Percentiles rank a stretch among this genome's conserved stretches.
Conservation (phyloP, 2,888 invertebrate species). For the Cryptus viduatorius region DNA sequence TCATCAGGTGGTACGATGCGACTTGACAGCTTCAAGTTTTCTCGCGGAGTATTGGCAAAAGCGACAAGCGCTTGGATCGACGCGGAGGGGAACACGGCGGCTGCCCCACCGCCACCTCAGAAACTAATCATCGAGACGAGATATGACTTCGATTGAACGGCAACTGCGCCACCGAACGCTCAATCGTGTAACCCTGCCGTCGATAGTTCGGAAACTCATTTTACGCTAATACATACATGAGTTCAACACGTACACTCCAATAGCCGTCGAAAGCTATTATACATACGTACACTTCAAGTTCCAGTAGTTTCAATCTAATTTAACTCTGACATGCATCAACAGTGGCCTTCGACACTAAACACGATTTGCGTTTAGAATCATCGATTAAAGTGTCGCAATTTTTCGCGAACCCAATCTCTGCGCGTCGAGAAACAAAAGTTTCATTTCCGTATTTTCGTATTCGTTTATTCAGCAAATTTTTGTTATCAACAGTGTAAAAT, state of each 20-base stretch:
- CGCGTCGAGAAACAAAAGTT: too few species aligned
- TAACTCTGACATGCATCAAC: conserved; percentile 22
- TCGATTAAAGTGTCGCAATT: too few species aligned
- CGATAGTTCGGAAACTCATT: conserved; percentile 67
- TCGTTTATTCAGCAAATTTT: neutral
- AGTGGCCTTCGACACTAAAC: conserved; percentile 9
- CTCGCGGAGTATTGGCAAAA: conserved; percentile 57
- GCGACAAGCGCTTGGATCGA: conserved; percentile 28
- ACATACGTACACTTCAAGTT: neutral
- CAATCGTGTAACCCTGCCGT: conserved; percentile 52
- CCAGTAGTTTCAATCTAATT: conserved; percentile 46
- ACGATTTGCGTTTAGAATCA: neutral
- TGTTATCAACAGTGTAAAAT: neutral
- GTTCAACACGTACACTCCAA: conserved; percentile 41
- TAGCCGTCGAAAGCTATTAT: conserved; percentile 53
- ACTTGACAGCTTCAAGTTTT: conserved; percentile 59
- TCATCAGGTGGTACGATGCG: conserved; percentile 34
- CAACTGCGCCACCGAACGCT: conserved; percentile 26
- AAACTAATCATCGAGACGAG: conserved; percentile 66
- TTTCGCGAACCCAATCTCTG: too few species aligned
- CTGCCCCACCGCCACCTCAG: conserved; percentile 32
- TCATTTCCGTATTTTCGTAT: neutral
- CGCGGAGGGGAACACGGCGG: conserved; percentile 15
- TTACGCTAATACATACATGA: conserved; percentile 62
- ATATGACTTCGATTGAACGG: conserved; percentile 60